phyloP scores from a whole-genome alignment of 2,888 invertebrate species.

The Xanthorhoe designata region DNA sequence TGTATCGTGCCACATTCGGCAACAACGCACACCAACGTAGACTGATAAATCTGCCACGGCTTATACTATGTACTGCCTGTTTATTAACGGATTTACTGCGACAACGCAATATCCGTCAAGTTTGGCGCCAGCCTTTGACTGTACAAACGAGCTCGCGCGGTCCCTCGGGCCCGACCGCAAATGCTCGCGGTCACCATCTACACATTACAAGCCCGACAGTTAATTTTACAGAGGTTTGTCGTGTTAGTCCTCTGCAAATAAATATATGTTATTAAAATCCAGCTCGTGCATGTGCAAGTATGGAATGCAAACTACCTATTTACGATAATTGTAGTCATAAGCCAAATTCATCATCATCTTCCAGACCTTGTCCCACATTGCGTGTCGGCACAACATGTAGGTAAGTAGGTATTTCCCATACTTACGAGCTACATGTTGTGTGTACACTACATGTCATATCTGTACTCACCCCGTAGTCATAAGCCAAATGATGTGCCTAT shows the following conservation, averaged over 20 bases:
- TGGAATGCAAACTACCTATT: not conserved
- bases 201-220: slow-evolving; percentile 35
- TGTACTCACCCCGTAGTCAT: too few relatives aligned
- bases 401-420: too few relatives aligned
- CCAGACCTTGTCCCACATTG: not conserved
- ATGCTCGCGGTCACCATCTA: slow-evolving; percentile 29
- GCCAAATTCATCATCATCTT: not conserved
- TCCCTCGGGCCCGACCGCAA: slow-evolving; percentile 32
- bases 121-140: slow-evolving; percentile 3
- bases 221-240: slow-evolving; percentile 40
- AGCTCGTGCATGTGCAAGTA: not conserved
- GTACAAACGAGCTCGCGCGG: slow-evolving; percentile 12
- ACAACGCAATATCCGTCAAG: too few relatives aligned
- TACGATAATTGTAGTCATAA: not conserved
- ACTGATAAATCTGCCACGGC: too few relatives aligned
- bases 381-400: not conserved
- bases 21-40: too few relatives aligned
- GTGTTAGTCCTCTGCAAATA: slow-evolving; percentile 20
- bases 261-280: slow-evolving; percentile 26
- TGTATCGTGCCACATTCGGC: too few relatives aligned
- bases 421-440: too few relatives aligned
- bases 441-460: too few relatives aligned
- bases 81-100: too few relatives aligned
- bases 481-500: too few relatives aligned
- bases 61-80: too few relatives aligned